Conservation (phyloP, 1,140 invertebrate genomes). For the Drosophila ambigua region DNA sequence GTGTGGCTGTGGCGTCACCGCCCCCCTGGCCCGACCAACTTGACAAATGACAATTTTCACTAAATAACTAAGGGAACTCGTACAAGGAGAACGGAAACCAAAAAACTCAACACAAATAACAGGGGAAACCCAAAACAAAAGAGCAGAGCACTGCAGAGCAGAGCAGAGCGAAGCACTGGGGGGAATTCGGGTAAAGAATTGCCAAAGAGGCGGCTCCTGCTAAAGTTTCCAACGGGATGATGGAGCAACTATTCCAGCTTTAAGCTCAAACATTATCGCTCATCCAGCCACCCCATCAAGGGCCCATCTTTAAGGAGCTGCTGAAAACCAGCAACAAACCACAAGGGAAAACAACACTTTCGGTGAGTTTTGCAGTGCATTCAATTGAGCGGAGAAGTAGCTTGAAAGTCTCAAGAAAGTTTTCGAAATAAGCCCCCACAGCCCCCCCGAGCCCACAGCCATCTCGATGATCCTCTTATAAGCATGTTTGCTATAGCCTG, state of each 20-base stretch:
- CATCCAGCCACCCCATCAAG: background rate
- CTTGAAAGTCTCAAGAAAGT: constrained; percentile 38
- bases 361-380: constrained; percentile 21
- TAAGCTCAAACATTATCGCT: too few species aligned
- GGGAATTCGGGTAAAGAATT: constrained; percentile 17
- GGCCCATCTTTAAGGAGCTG: background rate
- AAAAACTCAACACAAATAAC: constrained; percentile 39
- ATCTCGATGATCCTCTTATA: constrained; percentile 7
- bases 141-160: background rate
- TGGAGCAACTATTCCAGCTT: too few species aligned
- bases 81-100: constrained; percentile 37
- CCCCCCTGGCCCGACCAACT: constrained; percentile 12
- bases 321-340: constrained; percentile 2
- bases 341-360: constrained; percentile 27
- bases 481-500: constrained; percentile 36
- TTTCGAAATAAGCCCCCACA: constrained; percentile 9
- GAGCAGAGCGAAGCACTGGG: too few species aligned
- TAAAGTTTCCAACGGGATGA: constrained; percentile 3
- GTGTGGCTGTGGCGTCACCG: background rate
- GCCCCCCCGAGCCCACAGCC: too few species aligned
- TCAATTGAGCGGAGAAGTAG: constrained; percentile 46
- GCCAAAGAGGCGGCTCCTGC: constrained; percentile 40
- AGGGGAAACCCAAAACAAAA: constrained; percentile 47
- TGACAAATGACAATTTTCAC: constrained; percentile 72
- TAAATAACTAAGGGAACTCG: constrained; percentile 36